phyloP scores from a whole-genome alignment of 92 coral and sea anemone species.

The Muricea muricata region DNA sequence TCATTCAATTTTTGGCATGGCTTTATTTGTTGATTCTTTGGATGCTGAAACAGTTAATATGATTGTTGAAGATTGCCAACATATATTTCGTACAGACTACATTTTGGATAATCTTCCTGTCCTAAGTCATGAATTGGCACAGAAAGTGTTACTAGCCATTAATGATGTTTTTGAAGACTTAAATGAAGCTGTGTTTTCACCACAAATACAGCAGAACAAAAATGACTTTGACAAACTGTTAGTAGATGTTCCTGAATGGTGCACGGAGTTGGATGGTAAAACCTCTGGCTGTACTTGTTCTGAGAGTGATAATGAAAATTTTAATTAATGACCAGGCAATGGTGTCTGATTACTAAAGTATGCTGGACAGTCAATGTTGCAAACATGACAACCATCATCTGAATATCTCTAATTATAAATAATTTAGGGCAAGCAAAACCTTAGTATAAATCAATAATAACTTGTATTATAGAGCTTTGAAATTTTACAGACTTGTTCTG shows the following conservation, averaged over 20 bases:
- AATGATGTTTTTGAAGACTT: conserved; percentile 56
- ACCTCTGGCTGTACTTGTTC: not conserved
- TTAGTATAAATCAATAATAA: no score
- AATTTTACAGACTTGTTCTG: no score
- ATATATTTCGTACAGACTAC: conserved; percentile 12
- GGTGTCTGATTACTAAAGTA: no score
- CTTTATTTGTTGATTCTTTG: no score
- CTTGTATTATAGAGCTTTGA: no score
- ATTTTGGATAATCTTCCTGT: conserved; percentile 46
- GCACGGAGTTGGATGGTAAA: not conserved
- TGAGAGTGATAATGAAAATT: not conserved
- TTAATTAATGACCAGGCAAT: no score
- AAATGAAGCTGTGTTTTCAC: not conserved
- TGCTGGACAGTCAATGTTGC: no score
- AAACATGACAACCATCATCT: no score
- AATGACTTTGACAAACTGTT: not conserved
- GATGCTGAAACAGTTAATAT: no score
- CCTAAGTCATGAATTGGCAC: conserved; percentile 10
- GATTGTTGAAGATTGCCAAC: not conserved
- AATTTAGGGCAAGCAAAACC: no score
- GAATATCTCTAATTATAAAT: no score
- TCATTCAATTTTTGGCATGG: conserved; percentile 8
- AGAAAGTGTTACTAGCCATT: conserved; percentile 42
- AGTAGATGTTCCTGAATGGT: not conserved
- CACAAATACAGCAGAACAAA: not conserved